These are phyloP conservation scores for Nycticorax nycticorax DNA, from an alignment of 2,113 vertebrate species.

Conservation along the genomic window DNA sequence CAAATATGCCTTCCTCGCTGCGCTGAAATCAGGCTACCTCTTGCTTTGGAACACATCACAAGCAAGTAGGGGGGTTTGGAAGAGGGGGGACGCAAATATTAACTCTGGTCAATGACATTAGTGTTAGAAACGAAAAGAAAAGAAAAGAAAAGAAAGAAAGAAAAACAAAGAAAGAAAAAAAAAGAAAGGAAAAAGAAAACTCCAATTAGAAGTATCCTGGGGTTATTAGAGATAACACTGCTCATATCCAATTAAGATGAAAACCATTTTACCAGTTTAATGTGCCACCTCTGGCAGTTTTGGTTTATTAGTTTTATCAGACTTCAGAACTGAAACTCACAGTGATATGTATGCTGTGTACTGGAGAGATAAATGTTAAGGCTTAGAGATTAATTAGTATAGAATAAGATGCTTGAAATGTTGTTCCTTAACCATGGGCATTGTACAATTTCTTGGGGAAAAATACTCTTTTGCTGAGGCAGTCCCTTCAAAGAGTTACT, in stretches of 20 bases:
- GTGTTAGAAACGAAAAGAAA: slow-evolving; percentile 57
- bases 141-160: slow-evolving; percentile 14
- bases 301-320: slow-evolving; percentile 84
- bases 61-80: neutral
- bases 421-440: slow-evolving; percentile 64
- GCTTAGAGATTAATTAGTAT: slow-evolving; percentile 71
- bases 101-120: slow-evolving; percentile 69
- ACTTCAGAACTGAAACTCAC: slow-evolving; percentile 76
- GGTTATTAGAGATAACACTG: slow-evolving; percentile 81
- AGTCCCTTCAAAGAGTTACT: neutral
- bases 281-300: slow-evolving; percentile 83
- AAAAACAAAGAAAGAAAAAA: neutral
- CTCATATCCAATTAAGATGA: slow-evolving; percentile 86
- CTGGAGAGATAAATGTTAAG: slow-evolving; percentile 67
- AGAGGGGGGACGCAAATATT: slow-evolving; percentile 43
- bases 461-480: neutral
- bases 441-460: neutral
- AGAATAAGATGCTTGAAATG: slow-evolving; percentile 70
- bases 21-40: neutral
- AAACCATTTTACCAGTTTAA: slow-evolving; percentile 83
- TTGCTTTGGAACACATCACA: neutral
- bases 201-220: slow-evolving; percentile 84
- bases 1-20: slow-evolving; percentile 16
- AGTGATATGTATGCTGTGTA: slow-evolving; percentile 69
- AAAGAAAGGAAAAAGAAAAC: slow-evolving; percentile 52